Percentiles rank a stretch among this genome's conserved stretches.
Conservation (phyloP, 2,888 invertebrate genomes). For the Phaonia tiefii region DNA sequence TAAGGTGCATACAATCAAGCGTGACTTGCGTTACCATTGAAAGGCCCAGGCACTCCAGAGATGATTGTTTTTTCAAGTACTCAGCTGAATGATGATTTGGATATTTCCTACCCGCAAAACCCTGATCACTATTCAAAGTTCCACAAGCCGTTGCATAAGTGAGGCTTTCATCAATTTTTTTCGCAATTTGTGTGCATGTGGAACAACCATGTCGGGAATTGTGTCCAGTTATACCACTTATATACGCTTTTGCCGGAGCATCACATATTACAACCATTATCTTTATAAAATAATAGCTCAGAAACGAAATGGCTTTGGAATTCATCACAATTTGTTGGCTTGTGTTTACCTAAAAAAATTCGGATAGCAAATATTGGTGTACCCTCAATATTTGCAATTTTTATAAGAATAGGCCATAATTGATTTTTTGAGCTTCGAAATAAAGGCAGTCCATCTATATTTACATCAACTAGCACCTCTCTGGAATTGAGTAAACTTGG, state of each 20-base stretch:
- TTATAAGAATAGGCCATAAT: constrained; percentile 2
- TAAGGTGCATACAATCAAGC: too few species aligned
- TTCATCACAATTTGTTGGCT: not conserved
- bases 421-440: not conserved
- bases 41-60: too few species aligned
- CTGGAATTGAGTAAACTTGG: not conserved
- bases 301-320: not conserved
- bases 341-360: too few species aligned
- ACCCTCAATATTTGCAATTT: not conserved
- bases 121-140: not conserved
- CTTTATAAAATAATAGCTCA: not conserved
- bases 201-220: not conserved
- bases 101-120: too few species aligned
- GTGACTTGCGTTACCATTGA: too few species aligned
- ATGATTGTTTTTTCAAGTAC: too few species aligned
- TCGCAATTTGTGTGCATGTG: not conserved
- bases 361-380: not conserved
- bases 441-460: constrained; percentile 1
- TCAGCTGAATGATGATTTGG: too few species aligned
- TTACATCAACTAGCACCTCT: not conserved
- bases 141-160: not conserved
- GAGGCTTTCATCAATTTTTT: not conserved
- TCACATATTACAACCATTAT: not conserved
- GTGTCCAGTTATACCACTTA: too few species aligned
- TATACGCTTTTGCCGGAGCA: too few species aligned